phyloP scores from a whole-genome alignment of 2,113 vertebrate species.

The Gymnocephalus cernua region DNA sequence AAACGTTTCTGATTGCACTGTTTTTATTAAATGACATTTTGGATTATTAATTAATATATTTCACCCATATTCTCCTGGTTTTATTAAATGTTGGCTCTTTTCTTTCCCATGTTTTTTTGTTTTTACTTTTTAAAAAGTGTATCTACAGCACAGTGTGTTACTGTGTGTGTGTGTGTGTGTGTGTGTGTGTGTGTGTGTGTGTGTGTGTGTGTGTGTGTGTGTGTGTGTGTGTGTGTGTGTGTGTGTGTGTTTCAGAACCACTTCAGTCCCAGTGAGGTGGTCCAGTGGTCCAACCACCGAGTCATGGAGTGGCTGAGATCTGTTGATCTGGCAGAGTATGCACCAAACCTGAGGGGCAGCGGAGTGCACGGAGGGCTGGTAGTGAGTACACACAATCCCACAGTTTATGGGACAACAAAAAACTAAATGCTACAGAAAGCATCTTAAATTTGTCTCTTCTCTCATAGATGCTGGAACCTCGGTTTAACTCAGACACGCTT shows the following conservation, averaged over 20 bases:
- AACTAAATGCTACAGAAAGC: background rate
- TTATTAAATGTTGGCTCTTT: too few relatives aligned
- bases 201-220: background rate
- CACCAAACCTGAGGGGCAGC: slow-evolving; percentile 97
- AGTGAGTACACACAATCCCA: slow-evolving; percentile 83
- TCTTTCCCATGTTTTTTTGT: too few relatives aligned
- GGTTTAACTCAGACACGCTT: slow-evolving; percentile 92
- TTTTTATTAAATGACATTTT: background rate
- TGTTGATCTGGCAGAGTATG: slow-evolving; percentile 96
- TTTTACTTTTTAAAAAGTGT: too few relatives aligned
- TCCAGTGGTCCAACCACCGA: slow-evolving; percentile 98
- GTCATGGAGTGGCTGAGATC: slow-evolving; percentile 99
- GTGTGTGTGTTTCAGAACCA: slow-evolving; percentile 80
- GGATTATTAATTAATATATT: background rate
- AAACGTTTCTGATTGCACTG: background rate
- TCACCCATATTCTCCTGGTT: too few relatives aligned
- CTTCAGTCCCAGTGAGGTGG: slow-evolving; percentile 89
- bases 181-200: slow-evolving; percentile 22
- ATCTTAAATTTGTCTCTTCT: background rate
- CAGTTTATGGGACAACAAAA: background rate
- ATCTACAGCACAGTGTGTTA: background rate
- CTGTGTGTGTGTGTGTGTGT: too few relatives aligned
- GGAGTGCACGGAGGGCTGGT: slow-evolving; percentile 96
- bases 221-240: slow-evolving; percentile 12
- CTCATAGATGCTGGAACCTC: slow-evolving; percentile 92